Percentiles rank a stretch among this genome's conserved stretches.
Evolutionary conservation across 2,113 vertebrate genomes (phyloP).

Genomic region (Calidris pugnax): DNA sequence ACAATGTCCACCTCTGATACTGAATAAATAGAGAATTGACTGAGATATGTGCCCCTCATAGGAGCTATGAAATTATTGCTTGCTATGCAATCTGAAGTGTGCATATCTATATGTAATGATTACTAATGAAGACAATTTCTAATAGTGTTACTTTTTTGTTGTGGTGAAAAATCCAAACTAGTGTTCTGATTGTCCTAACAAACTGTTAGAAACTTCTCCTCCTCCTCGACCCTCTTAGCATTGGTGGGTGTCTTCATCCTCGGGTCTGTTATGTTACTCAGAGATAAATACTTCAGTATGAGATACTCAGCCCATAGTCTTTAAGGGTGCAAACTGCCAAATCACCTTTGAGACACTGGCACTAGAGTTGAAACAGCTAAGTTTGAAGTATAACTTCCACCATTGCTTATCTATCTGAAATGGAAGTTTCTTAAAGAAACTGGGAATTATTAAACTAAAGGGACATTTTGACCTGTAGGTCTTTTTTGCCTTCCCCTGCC

Average conservation of each 20-base stretch:
- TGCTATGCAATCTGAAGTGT: neutral
- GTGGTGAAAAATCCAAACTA: neutral
- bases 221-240: neutral
- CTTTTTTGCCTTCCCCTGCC: neutral
- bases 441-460: neutral
- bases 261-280: neutral
- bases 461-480: neutral
- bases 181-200: neutral
- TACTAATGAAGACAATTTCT: neutral
- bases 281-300: neutral
- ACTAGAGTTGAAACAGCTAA: neutral
- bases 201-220: neutral
- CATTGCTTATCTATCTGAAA: neutral
- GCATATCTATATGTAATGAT: neutral
- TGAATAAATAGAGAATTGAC: neutral
- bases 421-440: neutral
- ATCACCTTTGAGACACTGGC: neutral
- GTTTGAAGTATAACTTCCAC: neutral
- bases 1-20: neutral
- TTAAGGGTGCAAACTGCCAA: neutral
- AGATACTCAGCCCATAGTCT: neutral
- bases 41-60: neutral
- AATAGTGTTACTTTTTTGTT: neutral
- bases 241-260: neutral
- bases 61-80: neutral